Percentiles rank a stretch among this genome's conserved stretches.
phyloP scores from a whole-genome alignment of 1,140 invertebrate species.

The Trachelipus rathkii region DNA sequence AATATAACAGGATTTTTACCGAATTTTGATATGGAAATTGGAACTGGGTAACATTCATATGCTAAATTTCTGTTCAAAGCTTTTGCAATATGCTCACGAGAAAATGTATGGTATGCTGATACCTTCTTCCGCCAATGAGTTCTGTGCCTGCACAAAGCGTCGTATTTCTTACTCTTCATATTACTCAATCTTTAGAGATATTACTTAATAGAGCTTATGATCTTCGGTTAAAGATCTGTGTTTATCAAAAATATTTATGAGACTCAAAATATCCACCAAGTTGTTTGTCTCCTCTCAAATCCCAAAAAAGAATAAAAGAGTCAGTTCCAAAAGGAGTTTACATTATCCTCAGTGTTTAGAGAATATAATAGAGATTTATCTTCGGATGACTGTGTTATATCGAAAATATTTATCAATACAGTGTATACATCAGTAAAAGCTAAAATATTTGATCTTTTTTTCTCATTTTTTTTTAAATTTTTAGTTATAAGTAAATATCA shows the following conservation, averaged over 20 bases:
- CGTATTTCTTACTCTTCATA: too few relatives aligned
- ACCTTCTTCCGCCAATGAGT: constrained; percentile 59
- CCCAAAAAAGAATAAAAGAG: too few relatives aligned
- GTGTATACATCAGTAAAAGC: constrained; percentile 33
- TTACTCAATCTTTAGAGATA: too few relatives aligned
- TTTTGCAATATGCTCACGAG: constrained; percentile 56
- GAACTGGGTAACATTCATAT: constrained; percentile 34
- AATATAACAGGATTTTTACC: constrained; percentile 24
- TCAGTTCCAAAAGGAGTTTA: constrained; percentile 60
- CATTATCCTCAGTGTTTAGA: constrained; percentile 76
- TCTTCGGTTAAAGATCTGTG: too few relatives aligned
- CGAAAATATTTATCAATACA: constrained; percentile 74
- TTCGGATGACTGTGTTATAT: constrained; percentile 68
- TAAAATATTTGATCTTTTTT: constrained; percentile 21
- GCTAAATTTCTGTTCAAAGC: constrained; percentile 49
- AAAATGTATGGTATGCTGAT: constrained; percentile 57
- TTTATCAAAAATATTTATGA: too few relatives aligned
- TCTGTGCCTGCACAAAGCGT: too few relatives aligned
- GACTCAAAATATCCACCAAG: too few relatives aligned
- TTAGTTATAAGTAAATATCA: too few relatives aligned
- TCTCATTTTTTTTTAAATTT: too few relatives aligned
- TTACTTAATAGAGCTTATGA: too few relatives aligned
- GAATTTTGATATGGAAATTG: not conserved
- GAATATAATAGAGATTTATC: constrained; percentile 74
- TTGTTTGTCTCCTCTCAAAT: too few relatives aligned